phyloP scores from a whole-genome alignment of 1,140 invertebrate species.

The Diachasma alloeum region DNA sequence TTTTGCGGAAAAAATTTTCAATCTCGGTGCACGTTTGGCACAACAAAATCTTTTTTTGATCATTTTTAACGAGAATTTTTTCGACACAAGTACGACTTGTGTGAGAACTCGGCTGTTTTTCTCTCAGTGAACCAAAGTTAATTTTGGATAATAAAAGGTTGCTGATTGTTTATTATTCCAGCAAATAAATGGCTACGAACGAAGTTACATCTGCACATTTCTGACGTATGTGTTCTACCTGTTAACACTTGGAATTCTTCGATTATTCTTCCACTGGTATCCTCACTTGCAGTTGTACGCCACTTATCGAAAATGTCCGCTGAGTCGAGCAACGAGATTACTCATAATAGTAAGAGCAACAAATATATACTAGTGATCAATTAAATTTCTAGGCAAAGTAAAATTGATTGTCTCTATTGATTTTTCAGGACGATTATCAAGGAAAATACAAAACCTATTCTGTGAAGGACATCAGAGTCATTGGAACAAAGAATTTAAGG shows the following conservation, averaged over 20 bases:
- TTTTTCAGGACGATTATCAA: conserved; percentile 72
- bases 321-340: conserved; percentile 79
- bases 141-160: too few relatives aligned
- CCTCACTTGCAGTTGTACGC: conserved; percentile 80
- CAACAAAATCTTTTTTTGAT: too few relatives aligned
- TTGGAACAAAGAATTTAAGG: conserved; percentile 65
- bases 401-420: conserved; percentile 20
- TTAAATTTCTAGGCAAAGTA: too few relatives aligned
- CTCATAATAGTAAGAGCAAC: conserved; percentile 73
- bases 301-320: conserved; percentile 75
- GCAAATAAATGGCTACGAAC: conserved; percentile 74
- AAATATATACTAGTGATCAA: conserved; percentile 25
- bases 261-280: conserved; percentile 88
- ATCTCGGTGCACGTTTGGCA: too few relatives aligned
- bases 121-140: too few relatives aligned
- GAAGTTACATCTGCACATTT: conserved; percentile 60
- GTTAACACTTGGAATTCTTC: conserved; percentile 76
- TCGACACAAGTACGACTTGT: too few relatives aligned
- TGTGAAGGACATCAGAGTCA: conserved; percentile 69
- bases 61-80: too few relatives aligned
- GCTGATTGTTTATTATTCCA: conserved; percentile 48
- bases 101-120: too few relatives aligned
- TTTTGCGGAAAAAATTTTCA: too few relatives aligned
- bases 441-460: conserved; percentile 74
- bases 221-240: conserved; percentile 72